Evolutionary conservation across 2,113 vertebrate genomes (phyloP), one percentile per base, ranked within the genome.

Genomic region (Podarcis cretensis): DNA sequence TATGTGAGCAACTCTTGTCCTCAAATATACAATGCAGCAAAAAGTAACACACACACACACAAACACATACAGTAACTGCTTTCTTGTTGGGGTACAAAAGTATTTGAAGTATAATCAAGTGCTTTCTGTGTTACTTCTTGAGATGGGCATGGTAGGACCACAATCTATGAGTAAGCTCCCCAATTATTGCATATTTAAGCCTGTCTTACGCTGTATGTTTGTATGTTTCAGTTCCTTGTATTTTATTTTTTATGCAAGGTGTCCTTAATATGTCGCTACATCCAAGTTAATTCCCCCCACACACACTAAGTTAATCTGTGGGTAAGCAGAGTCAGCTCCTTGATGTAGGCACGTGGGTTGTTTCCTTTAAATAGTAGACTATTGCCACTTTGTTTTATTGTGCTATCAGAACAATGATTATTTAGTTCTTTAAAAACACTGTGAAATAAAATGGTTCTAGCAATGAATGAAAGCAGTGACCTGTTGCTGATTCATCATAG

Each of bases 271-370:
- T 78, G 66, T 40, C 32, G 35, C 10, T 8, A 6, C 40, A 10
- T n/a, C 40, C 59, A 48, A 48, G 16, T 2, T 43, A 1, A 0
- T 40, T 40, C 1, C 40, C 40, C 40, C 4, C 40, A 1, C 40
- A 40, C 40, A 40, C 40, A 40, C 40, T 40, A 0, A 9, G 68
- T 37, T 54, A 8, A 71, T 92, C 68, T 18, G 14, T 23, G 0
- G 12, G 71, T 43, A 25, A 86, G 40, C 59, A 77, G 32, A n/a
- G 13, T 2, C 2, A 0, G 75, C 25, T 0, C 0, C 0, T 0
- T 32, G 18, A 86, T 76, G 1, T 54, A 74, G 0, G 43, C 66
- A 74, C 85, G 0, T 69, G 0, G 8, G 16, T 59, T 1, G 84
- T 86, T 0, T 27, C 88, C 75, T 83, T 83, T 68, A 63, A 73